These are phyloP conservation scores for Hippocampus guttulatus DNA, from an alignment of 2,113 vertebrate genomes.

Conservation along the genomic window DNA sequence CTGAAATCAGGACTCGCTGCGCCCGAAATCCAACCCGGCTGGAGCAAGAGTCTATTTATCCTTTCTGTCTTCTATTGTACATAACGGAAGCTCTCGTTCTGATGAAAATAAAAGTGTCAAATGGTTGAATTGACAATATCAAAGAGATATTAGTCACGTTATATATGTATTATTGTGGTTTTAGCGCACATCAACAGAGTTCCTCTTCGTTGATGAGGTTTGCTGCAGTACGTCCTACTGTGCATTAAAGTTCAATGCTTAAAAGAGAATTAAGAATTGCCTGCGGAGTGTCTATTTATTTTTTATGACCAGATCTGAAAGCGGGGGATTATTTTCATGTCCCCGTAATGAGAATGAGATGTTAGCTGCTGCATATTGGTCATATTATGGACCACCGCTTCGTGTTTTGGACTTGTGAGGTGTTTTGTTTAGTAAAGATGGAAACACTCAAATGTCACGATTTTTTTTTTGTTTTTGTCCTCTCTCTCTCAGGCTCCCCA, in stretches of 20 bases:
- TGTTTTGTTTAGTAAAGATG: not conserved
- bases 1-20: constrained; percentile 15
- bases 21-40: constrained; percentile 25
- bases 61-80: constrained; percentile 74
- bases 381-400: constrained; percentile 35
- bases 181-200: not conserved
- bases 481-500: too few relatives aligned
- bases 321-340: constrained; percentile 1
- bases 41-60: constrained; percentile 71
- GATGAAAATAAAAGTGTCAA: constrained; percentile 48
- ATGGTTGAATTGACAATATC: not conserved
- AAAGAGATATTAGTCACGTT: not conserved
- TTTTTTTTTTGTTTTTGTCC: not conserved
- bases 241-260: not conserved
- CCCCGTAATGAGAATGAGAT: constrained; percentile 21
- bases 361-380: constrained; percentile 33
- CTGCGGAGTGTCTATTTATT: not conserved
- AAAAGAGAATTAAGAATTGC: not conserved
- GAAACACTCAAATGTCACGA: not conserved
- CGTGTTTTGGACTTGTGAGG: constrained; percentile 11
- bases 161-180: not conserved
- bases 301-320: not conserved
- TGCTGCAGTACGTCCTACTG: not conserved
- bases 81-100: constrained; percentile 71
- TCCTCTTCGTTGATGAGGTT: not conserved